Evolutionary conservation across 2,113 vertebrate genomes (phyloP), one percentile per base, ranked within the genome.

Genomic region (Myrmecobius fasciatus): DNA sequence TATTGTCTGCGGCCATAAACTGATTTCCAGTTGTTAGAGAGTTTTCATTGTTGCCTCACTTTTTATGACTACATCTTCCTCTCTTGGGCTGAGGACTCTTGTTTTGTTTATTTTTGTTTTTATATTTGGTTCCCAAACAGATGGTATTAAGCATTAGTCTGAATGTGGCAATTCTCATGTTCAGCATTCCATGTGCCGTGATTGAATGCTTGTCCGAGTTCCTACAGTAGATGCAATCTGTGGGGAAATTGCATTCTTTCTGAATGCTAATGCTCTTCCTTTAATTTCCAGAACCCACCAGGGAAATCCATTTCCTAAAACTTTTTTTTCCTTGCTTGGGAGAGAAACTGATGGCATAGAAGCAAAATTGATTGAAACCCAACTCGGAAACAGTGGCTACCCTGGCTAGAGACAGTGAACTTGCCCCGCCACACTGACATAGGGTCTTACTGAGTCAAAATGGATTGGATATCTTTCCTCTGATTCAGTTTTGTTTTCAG

Each of bases 241-340:
- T 31, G 67, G 48, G 53, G 92, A 91, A 94, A 24, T 92, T 92
- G 28, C 49, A 7, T 92, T 96, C 25, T 94, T 46, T 83, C 52
- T 92, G 51, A 92, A 54, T 96, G 95, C 46, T 54, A 54, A 36
- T 48, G 12, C 3, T 92, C 60, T 92, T 75, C 43, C 36, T 92
- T 25, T 1, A 93, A 28, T 51, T 3, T 43, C 83, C 28, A 43
- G 31, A 4, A 92, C 46, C 89, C 31, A 26, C 6, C 91, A 90
- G 43, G n/a, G 93, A 92, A 43, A 8, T 56, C 53, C 88, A 89
- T 52, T 94, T 67, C 60, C 43, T 2, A 94, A 89, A 7, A 46
- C 93, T 93, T 47, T 91, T 47, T 91, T 88, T 93, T 92, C 51
- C 89, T 93, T 14, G n/a, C 43, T 83, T 53, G 43, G 1, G 10